Evolutionary conservation across 2,113 vertebrate genomes (phyloP), one percentile per base, ranked within the genome.

Genomic region (Gila orcuttii): DNA sequence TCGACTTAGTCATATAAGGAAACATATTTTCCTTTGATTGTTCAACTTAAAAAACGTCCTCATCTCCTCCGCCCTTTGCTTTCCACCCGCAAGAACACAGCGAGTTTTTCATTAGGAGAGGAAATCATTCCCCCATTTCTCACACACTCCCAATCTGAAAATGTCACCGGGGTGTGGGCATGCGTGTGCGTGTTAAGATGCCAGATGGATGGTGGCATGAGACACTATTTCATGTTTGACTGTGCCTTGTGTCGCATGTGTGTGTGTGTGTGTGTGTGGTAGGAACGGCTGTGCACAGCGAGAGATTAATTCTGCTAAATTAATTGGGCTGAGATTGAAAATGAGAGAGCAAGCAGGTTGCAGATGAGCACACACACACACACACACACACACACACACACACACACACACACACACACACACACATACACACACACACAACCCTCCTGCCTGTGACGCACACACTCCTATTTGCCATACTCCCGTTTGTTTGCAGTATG

Each of bases 161-260:
- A 89, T 89, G 86, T 86, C 88, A 90, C 86, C 86, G 86, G 69
- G 89, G 77, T 52, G 87, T 78, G 73, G 64, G 45, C 71, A 79
- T 76, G 74, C 47, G 5, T 19, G 52, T 19, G 42, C 81, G 84
- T 83, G 86, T 87, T 82, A 85, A 84, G 86, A 87, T 87, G 86
- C 90, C 92, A 94, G 93, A 95, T 94, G 92, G 91, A 94, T 94
- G 92, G 86, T 89, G 90, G 89, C 91, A 85, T 89, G 89, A 91
- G 89, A 93, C 93, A 92, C 90, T 95, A 94, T 94, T 94, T 95
- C 92, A 95, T 93, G 93, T 95, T 93, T 91, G 74, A 92, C 91
- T 93, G 93, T 93, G 93, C 89, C 90, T 93, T 91, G 91, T 90
- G 68, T 62, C 66, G 15, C 42, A 71, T 81, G 83, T 60, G 74